Evolutionary conservation across 2,797 vertebrate species (phyloP).

Genomic region (Enteromius treurensis): DNA sequence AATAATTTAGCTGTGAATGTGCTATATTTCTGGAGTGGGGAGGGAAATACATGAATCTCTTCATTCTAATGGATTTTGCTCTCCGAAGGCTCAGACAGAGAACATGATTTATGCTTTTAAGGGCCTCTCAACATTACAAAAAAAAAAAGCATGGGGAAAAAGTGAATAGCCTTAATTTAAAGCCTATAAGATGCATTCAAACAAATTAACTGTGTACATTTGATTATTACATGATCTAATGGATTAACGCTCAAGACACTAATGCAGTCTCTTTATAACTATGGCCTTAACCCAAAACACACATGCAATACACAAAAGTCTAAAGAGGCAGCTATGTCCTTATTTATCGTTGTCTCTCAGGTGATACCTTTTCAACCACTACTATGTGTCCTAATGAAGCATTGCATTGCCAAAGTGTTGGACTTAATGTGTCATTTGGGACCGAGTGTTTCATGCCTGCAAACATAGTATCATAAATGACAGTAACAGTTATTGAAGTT

Average conservation of each 20-base stretch:
- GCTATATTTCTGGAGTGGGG: neutral
- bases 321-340: neutral
- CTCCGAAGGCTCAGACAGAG: neutral
- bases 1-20: conserved; percentile 39
- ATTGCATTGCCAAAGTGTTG: neutral
- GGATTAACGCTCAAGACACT: neutral
- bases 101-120: conserved; percentile 33
- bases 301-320: neutral
- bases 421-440: neutral
- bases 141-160: neutral
- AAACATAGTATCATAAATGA: neutral
- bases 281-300: neutral
- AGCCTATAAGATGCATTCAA: neutral
- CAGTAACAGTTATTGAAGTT: neutral
- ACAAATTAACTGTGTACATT: neutral
- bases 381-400: neutral
- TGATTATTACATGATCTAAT: neutral
- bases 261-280: neutral
- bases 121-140: neutral
- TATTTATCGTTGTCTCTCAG: neutral
- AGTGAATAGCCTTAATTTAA: neutral
- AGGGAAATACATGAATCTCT: conserved; percentile 24
- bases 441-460: neutral
- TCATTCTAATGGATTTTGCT: conserved; percentile 24
- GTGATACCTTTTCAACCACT: neutral